These are phyloP conservation scores for Anorthoa munda DNA, from an alignment of 2,888 invertebrate genomes.

Conservation along the genomic window DNA sequence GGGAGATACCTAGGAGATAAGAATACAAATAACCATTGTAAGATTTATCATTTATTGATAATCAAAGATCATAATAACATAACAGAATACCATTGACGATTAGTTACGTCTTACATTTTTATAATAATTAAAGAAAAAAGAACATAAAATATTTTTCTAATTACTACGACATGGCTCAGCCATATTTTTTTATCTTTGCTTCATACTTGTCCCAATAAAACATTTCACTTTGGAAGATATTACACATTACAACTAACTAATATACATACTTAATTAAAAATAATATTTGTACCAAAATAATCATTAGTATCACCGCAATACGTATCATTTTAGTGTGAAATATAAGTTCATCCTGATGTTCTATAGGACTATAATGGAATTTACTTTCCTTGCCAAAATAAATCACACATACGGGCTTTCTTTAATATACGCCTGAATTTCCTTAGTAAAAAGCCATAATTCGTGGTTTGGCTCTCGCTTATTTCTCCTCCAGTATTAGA, in stretches of 20 bases:
- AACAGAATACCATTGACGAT: conserved; percentile 53
- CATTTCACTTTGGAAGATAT: conserved; percentile 58
- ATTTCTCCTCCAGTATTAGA: no score
- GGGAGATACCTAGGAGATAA: background rate
- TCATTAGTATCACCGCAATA: conserved; percentile 59
- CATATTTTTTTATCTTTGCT: conserved; percentile 9
- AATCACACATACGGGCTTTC: background rate
- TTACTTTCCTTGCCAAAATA: background rate
- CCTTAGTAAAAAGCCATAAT: no score
- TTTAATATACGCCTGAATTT: background rate
- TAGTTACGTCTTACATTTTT: conserved; percentile 40
- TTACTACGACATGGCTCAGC: conserved; percentile 27
- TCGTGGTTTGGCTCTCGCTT: no score
- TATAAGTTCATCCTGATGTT: conserved; percentile 8
- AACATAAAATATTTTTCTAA: conserved; percentile 31
- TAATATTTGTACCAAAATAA: conserved; percentile 68
- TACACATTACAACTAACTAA: conserved; percentile 53
- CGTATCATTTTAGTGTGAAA: conserved; percentile 53
- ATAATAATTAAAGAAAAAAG: conserved; percentile 19
- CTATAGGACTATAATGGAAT: conserved; percentile 2
- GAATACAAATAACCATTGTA: conserved; percentile 21
- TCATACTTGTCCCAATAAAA: conserved; percentile 56
- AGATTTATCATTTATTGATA: conserved; percentile 36
- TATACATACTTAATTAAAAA: conserved; percentile 59
- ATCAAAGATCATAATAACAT: conserved; percentile 44